Base-by-base conservation (phyloP, 2,797 vertebrate genomes). In the Smutsia temminckii region DNA sequence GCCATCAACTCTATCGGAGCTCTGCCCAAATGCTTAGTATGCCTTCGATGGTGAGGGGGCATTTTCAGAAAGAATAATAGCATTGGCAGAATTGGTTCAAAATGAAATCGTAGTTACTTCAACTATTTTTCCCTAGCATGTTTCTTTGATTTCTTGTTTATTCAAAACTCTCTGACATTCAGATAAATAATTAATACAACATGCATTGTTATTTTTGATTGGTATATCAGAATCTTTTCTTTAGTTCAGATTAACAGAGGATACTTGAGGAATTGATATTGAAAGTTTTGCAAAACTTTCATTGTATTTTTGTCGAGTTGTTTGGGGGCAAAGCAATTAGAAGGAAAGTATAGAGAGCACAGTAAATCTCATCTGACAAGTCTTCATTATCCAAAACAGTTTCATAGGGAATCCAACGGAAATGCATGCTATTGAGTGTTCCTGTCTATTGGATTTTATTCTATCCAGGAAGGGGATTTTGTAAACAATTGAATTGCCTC, bases 161-260 rank as follows among this genome's bases (percentile, higher is more conserved):
- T 61, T 69, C 53, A 71, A 92, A 93, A 63, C 6, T 72, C 34
- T 78, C 34, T 78, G 72, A 53, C 53, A 25, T 77, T 91, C 61
- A 78, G 6, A 81, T 85, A 77, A 80, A 75, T 81, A 77, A 77
- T 88, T 85, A 93, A 80, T 77, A 51, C 16, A 83, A 49, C 3
- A 83, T 57, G 8, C 18, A 71, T 32, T 57, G 23, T 29, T 71
- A 64, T 75, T 74, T 84, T 84, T 81, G 49, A 75, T 17, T 68
- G 40, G 40, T 5, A 42, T 87, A 64, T 46, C 63, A 95, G n/a
- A 79, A 68, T 86, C 51, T 90, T 81, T 77, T 79, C 18, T 92
- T 95, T 87, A 42, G n/a, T 92, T 93, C 18, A 53, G 64, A 95
- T 92, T 84, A 96, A 88, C 34, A 68, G 29, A 86, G 69, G 13